Evolutionary conservation across 2,797 vertebrate genomes (phyloP), one percentile per base, ranked within the genome.

Genomic region (Glyptemys insculpta): DNA sequence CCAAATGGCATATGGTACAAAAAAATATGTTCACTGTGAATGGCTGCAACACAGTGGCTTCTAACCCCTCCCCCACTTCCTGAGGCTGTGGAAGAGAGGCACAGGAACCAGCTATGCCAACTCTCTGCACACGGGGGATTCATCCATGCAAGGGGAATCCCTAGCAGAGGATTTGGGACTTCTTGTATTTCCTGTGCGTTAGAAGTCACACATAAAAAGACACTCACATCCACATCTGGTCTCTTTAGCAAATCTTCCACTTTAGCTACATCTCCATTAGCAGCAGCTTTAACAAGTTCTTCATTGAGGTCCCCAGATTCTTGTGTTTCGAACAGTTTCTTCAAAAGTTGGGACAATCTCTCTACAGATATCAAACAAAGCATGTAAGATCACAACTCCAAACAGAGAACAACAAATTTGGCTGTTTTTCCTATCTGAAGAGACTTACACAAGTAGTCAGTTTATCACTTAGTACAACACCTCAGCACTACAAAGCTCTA

Each of bases 291-390:
- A 96, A 99, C 99, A 96, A 99, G 97, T 97, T 99, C 99, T 98
- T 99, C 99, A 79, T 99, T 99, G 96, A 99, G 99, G 98, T 99
- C 99, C 80, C 99, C 99, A 5, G 99, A 99, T 97, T 99, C 99
- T 97, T 99, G 99, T 2, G 99, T 99, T 99, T 99, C 99, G 97
- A 99, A 99, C 76, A 99, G 98, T 97, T 99, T 99, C 98, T 99
- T 99, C 97, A 99, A 98, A 78, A 99, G 98, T 97, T 99, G 99
- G 82, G 99, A 99, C 81, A 99, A 98, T 90, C 99, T 99, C 98
- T 99, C 99, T 99, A 91, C 21, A 97, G 96, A 96, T 93, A 97
- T 88, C 78, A 97, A 97, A 94, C 74, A 96, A 96, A 97, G 11
- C 10, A 44, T 44, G 91, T 78, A 91, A 16, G 29, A 79, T 59